Percentiles rank a stretch among this genome's conserved stretches.
Conservation (phyloP, 1,140 invertebrate genomes). For the Drosophila virilis region DNA sequence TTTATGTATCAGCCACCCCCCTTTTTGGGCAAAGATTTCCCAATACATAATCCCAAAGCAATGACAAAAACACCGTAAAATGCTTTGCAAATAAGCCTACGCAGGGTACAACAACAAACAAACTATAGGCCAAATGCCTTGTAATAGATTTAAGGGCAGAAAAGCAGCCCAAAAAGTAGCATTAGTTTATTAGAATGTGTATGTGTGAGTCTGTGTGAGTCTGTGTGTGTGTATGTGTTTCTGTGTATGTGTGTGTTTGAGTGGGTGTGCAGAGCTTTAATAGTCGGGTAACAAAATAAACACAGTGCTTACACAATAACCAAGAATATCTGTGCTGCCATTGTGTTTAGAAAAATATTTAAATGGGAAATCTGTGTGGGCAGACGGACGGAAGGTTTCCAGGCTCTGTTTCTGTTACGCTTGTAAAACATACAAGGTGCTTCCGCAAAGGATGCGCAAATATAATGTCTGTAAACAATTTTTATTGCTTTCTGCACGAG, state of each 20-base stretch:
- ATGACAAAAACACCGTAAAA: conserved; percentile 41
- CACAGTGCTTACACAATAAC: conserved; percentile 38
- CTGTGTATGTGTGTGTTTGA: conserved; percentile 31
- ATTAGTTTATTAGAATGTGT: conserved; percentile 76
- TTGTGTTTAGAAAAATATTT: conserved; percentile 66
- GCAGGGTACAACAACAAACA: conserved; percentile 33
- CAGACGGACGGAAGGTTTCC: background rate
- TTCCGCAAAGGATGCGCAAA: conserved; percentile 74
- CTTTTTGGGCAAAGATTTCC: conserved; percentile 26
- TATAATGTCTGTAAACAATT: conserved; percentile 83
- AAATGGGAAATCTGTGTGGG: conserved; percentile 67
- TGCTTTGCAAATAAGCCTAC: conserved; percentile 48
- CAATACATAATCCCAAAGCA: conserved; percentile 42
- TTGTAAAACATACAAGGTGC: conserved; percentile 74
- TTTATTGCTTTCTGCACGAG: conserved; percentile 78
- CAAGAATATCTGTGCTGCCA: conserved; percentile 44
- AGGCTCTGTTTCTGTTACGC: conserved; percentile 14
- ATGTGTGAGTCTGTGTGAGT: background rate
- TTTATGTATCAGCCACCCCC: conserved; percentile 2
- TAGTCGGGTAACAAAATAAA: conserved; percentile 43
- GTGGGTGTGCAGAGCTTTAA: conserved; percentile 38
- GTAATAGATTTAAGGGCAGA: conserved; percentile 52
- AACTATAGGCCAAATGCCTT: conserved; percentile 43
- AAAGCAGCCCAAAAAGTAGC: conserved; percentile 56
- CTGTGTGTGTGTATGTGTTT: background rate